Conservation (phyloP, 2,888 invertebrate genomes). For the Conus canariensis region DNA sequence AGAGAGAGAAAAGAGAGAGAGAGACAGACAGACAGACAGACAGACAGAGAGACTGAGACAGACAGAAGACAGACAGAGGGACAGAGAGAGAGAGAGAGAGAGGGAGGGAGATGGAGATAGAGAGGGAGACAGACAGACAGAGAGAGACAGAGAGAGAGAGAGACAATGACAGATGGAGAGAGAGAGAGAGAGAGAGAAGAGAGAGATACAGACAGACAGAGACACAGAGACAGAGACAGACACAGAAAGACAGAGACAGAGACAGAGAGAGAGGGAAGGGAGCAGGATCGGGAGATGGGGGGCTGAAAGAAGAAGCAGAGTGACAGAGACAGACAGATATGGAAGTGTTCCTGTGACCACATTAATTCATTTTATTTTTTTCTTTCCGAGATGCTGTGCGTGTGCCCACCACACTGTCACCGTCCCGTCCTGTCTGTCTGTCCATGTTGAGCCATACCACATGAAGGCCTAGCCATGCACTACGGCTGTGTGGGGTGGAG, state of each 20-base stretch:
- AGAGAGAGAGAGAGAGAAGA: neutral
- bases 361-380: too few relatives aligned
- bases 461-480: too few relatives aligned
- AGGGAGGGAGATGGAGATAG: neutral
- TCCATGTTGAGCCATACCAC: too few relatives aligned
- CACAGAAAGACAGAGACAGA: neutral
- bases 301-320: neutral
- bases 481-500: too few relatives aligned
- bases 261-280: too few relatives aligned
- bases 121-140: neutral
- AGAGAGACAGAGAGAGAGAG: neutral
- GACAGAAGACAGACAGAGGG: neutral
- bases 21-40: neutral
- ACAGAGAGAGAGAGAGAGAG: neutral
- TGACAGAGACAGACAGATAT: neutral
- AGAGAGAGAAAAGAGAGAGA: neutral
- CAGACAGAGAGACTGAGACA: neutral
- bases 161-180: neutral
- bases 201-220: neutral
- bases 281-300: neutral
- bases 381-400: too few relatives aligned
- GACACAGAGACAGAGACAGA: neutral
- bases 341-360: too few relatives aligned
- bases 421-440: too few relatives aligned
- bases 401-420: too few relatives aligned